Conservation (phyloP, 2,797 vertebrate genomes). For the Galago senegalensis region DNA sequence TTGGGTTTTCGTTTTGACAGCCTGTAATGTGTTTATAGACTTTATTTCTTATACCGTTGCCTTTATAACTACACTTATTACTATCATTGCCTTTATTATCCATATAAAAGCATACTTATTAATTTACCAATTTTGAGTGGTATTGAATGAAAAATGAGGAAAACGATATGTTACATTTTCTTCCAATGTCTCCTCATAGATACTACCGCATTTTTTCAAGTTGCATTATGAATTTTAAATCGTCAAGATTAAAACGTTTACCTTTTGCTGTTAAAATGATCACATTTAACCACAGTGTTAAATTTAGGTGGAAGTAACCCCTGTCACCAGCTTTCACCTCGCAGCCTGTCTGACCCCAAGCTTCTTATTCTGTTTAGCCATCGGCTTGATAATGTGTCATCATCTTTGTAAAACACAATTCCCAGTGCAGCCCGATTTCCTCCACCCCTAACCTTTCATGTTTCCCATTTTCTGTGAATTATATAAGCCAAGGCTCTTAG, state of each 20-base stretch:
- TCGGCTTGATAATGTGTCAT: not conserved
- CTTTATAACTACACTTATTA: not conserved
- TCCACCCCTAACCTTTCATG: not conserved
- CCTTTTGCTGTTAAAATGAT: not conserved
- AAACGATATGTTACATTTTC: not conserved
- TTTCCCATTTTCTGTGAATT: not conserved
- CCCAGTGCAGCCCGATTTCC: rapidly evolving
- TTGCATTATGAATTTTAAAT: not conserved
- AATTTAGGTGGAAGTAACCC: not conserved
- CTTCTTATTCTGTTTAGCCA: not conserved
- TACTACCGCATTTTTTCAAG: not conserved
- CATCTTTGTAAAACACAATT: not conserved
- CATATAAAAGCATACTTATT: not conserved
- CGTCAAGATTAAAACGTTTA: not conserved
- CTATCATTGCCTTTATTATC: not conserved
- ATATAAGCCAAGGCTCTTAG: not conserved
- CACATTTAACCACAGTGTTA: not conserved
- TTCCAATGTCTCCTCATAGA: not conserved
- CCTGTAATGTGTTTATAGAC: not conserved
- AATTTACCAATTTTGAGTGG: not conserved
- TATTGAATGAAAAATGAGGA: not conserved
- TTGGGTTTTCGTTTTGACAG: not conserved
- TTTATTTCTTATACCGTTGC: not conserved
- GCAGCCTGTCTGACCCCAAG: not conserved
- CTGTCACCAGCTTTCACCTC: not conserved